These are phyloP conservation scores for Emmelina monodactyla DNA, from an alignment of 2,888 invertebrate species.

Conservation along the genomic window DNA sequence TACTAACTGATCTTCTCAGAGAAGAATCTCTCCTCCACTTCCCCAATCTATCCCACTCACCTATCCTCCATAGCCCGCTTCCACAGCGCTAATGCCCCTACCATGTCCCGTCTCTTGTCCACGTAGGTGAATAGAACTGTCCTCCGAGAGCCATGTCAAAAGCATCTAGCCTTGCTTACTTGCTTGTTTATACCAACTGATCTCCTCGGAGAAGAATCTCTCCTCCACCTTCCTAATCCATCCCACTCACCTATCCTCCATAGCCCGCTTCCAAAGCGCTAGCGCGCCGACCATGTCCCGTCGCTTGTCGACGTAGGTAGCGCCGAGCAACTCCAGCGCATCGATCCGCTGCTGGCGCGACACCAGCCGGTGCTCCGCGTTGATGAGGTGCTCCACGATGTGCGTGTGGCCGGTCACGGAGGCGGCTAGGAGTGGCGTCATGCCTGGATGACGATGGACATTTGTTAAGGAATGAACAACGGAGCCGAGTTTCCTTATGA, in stretches of 20 bases:
- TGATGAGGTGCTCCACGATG: slow-evolving; percentile 91
- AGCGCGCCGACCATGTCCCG: slow-evolving; percentile 92
- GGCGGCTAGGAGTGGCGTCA: slow-evolving; percentile 95
- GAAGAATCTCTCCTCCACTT: too few relatives aligned
- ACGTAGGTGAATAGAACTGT: too few relatives aligned
- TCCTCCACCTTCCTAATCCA: too few relatives aligned
- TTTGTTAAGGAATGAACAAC: too few relatives aligned
- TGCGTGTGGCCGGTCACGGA: slow-evolving; percentile 92
- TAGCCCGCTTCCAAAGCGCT: slow-evolving; percentile 88
- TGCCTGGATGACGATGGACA: slow-evolving; percentile 75
- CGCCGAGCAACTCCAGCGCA: slow-evolving; percentile 90
- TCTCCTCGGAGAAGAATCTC: too few relatives aligned
- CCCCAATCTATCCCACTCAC: too few relatives aligned
- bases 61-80: slow-evolving; percentile 90
- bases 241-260: slow-evolving; percentile 80
- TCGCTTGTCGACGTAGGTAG: slow-evolving; percentile 96
- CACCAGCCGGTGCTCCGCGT: slow-evolving; percentile 76
- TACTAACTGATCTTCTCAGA: too few relatives aligned
- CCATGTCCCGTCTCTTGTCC: slow-evolving; percentile 95
- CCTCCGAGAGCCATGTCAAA: too few relatives aligned
- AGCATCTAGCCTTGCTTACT: too few relatives aligned
- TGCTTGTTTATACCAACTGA: too few relatives aligned
- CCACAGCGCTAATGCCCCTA: slow-evolving; percentile 89
- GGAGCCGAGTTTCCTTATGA: too few relatives aligned
- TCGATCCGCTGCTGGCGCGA: slow-evolving; percentile 83